These are phyloP conservation scores for Crocidura indochinensis DNA, from an alignment of 2,797 vertebrate species.

Conservation along the genomic window DNA sequence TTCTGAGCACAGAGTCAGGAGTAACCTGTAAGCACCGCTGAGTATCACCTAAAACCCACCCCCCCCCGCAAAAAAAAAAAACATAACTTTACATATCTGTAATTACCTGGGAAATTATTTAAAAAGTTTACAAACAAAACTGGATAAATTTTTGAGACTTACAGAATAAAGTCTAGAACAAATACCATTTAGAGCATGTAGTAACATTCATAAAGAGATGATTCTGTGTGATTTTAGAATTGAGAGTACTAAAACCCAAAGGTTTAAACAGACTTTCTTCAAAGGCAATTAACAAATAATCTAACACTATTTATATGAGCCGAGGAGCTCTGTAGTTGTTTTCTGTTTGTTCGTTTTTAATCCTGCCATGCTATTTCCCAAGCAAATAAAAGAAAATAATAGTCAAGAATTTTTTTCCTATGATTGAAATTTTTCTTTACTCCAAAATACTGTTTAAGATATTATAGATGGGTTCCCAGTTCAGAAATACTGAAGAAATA, in stretches of 20 bases:
- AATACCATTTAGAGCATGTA: neutral
- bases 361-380: neutral
- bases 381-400: slow-evolving; percentile 48
- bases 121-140: neutral
- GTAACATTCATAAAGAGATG: neutral
- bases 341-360: neutral
- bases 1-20: too few relatives aligned
- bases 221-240: neutral
- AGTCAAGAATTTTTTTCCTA: neutral
- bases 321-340: neutral
- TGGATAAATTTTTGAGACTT: slow-evolving; percentile 43
- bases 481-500: slow-evolving; percentile 28
- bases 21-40: too few relatives aligned
- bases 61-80: too few relatives aligned
- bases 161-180: neutral
- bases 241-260: neutral
- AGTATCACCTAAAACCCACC: too few relatives aligned
- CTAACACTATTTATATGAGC: neutral
- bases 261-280: neutral
- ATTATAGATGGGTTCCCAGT: neutral
- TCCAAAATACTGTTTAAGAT: slow-evolving; percentile 38
- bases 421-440: neutral
- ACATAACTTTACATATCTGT: neutral
- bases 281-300: neutral
- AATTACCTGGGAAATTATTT: neutral